These are phyloP conservation scores for Actinia equina DNA, from an alignment of 64 coral and sea anemone genomes.

Conservation along the genomic window DNA sequence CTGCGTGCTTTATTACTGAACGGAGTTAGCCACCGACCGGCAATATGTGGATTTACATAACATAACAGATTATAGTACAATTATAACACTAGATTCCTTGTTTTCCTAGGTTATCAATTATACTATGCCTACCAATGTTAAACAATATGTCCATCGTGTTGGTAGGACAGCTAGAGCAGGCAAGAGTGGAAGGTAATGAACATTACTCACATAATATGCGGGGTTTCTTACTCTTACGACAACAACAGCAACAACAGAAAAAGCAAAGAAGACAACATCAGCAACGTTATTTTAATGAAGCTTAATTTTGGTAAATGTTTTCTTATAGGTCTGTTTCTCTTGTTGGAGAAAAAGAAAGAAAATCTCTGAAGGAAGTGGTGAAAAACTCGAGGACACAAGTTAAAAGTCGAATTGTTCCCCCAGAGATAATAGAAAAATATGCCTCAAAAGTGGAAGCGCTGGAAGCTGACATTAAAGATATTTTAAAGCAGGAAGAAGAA, in stretches of 20 bases:
- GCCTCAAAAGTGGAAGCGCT: constrained; percentile 67
- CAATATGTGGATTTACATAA: no score
- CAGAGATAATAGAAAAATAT: constrained; percentile 91
- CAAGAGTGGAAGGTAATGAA: constrained; percentile 79
- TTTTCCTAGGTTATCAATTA: constrained; percentile 76
- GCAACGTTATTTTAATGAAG: no score
- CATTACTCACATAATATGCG: not conserved
- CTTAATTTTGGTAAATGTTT: not conserved
- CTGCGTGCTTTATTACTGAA: no score
- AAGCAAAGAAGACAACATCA: not conserved
- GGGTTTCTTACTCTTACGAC: not conserved
- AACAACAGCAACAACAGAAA: not conserved
- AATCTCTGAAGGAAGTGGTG: constrained; percentile 87
- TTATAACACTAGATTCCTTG: no score
- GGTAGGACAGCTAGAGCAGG: constrained; percentile 95
- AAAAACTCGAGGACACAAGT: constrained; percentile 84
- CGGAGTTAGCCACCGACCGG: no score
- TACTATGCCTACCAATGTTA: constrained; percentile 76
- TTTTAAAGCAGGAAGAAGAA: constrained; percentile 89
- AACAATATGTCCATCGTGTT: constrained; percentile 92
- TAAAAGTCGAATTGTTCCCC: constrained; percentile 77
- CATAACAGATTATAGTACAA: no score
- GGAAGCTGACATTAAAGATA: constrained; percentile 63
- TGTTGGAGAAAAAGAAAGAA: constrained; percentile 90
- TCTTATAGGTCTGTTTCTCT: constrained; percentile 71